Percentiles rank a stretch among this genome's conserved stretches.
Evolutionary conservation across 1,140 invertebrate species (phyloP).

Genomic region (Scaptomyza montana): DNA sequence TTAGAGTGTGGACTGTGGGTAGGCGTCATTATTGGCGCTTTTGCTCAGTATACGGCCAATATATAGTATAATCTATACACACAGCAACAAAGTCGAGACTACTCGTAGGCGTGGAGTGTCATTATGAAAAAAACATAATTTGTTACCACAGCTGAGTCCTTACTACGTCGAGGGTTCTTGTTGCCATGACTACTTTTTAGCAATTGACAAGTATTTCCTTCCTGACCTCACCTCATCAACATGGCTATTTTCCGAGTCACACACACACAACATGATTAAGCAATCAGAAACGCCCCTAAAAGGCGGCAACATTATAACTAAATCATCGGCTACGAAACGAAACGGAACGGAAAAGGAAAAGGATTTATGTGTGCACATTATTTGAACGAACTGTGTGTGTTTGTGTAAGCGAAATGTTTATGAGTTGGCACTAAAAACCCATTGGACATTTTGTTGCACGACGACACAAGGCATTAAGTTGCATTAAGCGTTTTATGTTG

Average conservation of each 20-base stretch:
- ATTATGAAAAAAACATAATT: conserved; percentile 55
- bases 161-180: background rate
- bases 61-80: background rate
- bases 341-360: conserved; percentile 18
- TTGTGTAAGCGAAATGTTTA: conserved; percentile 49
- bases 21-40: conserved; percentile 45
- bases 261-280: conserved; percentile 73
- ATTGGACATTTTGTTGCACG: conserved; percentile 13
- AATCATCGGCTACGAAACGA: conserved; percentile 36
- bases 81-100: background rate
- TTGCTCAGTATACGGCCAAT: conserved; percentile 37
- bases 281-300: conserved; percentile 61
- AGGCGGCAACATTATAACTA: conserved; percentile 58
- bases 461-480: conserved; percentile 52
- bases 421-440: conserved; percentile 62
- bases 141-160: conserved; percentile 30
- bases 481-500: conserved; percentile 22
- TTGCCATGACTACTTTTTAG: conserved; percentile 21
- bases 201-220: conserved; percentile 17
- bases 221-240: conserved; percentile 47
- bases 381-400: conserved; percentile 34
- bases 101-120: conserved; percentile 1
- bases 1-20: conserved; percentile 15
- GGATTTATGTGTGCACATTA: conserved; percentile 74
- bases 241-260: conserved; percentile 65